Evolutionary conservation across 1,140 invertebrate species (phyloP), one percentile per base, ranked within the genome.

Genomic region (Mya arenaria): DNA sequence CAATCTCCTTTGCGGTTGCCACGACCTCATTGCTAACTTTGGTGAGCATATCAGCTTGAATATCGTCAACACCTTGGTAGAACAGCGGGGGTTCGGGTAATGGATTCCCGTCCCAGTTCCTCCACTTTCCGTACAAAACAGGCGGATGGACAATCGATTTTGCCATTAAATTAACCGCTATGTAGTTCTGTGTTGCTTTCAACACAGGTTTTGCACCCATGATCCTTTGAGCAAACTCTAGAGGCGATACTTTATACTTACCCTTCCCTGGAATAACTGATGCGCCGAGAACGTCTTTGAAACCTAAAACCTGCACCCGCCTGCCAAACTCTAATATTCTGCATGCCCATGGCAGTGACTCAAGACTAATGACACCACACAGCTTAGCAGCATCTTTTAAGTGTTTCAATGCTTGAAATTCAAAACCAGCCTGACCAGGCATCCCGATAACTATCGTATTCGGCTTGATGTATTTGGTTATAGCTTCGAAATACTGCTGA

Each of bases 341-440:
- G 69, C 85, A 85, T 17, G 84, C 88, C 87, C 88, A 90, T 23
- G 89, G 89, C 15, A 88, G 71, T 0, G 84, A 82, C 44, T 89
- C 89, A 30, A 85, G 80, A 34, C 83, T 89, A 58, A 91, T 69
- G 73, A 83, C n/a, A 82, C 63, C 32, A 87, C 66, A 23, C 58
- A 72, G 58, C 23, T n/a, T 28, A 34, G 74, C 56, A 15, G 37
- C 77, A 36, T 73, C 82, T 13, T 82, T 83, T 15, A 88, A 68
- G 19, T 86, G 85, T 32, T 83, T 41, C 15, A 82, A 56, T 23
- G 85, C 85, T 36, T 85, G 86, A 39, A 91, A 88, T 58, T 90
- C 87, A 63, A 91, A 90, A 1, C 90, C 90, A 30, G 88, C 80
- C 44, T 83, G 82, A 8, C 89, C 87, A 6, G 89, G 89, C 37